Conservation (phyloP, 2,888 invertebrate genomes). For the Pachliopta kotzebuea region DNA sequence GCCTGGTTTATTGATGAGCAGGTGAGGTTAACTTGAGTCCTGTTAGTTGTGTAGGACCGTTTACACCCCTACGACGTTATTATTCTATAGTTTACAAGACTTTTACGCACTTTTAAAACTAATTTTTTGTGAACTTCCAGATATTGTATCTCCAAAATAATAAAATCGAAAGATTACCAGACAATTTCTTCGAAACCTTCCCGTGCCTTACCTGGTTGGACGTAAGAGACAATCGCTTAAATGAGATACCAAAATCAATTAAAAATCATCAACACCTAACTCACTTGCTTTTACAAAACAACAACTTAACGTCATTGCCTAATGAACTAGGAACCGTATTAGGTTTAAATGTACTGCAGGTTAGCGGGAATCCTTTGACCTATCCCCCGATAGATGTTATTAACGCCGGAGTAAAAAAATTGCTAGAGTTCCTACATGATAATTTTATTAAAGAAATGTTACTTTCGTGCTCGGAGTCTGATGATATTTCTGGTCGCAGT, state of each 20-base stretch:
- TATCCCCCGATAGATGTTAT: conserved; percentile 80
- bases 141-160: conserved; percentile 77
- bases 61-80: no score
- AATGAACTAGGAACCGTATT: conserved; percentile 82
- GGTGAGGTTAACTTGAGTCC: no score
- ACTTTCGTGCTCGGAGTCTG: conserved; percentile 57
- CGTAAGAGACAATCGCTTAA: conserved; percentile 81
- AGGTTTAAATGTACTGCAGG: conserved; percentile 81
- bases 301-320: conserved; percentile 80
- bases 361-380: conserved; percentile 81
- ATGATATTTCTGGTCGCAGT: conserved; percentile 40
- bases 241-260: conserved; percentile 77
- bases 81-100: no score
- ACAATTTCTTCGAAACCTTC: conserved; percentile 79
- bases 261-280: conserved; percentile 80
- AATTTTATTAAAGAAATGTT: conserved; percentile 51
- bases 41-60: no score
- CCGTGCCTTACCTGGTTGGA: conserved; percentile 83
- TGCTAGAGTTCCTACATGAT: conserved; percentile 58
- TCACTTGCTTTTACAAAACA: conserved; percentile 83
- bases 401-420: conserved; percentile 66
- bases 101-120: no score
- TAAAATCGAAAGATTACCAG: conserved; percentile 72
- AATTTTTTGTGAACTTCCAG: conserved; percentile 39
- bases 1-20: no score